Evolutionary conservation across 2,888 invertebrate genomes (phyloP).

Genomic region (Iphiclides podalirius): DNA sequence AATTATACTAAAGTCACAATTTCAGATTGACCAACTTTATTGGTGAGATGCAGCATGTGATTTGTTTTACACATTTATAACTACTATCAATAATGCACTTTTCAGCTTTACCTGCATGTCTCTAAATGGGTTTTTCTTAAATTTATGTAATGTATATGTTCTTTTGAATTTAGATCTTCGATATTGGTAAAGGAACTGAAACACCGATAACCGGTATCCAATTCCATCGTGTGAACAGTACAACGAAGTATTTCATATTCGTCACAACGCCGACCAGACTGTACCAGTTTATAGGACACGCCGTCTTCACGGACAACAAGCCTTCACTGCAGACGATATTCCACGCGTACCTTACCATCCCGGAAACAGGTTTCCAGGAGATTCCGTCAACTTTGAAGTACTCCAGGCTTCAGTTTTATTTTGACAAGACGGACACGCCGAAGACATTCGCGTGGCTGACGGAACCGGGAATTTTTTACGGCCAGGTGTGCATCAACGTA

Average conservation of each 20-base stretch:
- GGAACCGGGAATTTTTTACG: slow-evolving; percentile 89
- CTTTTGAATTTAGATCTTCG: slow-evolving; percentile 85
- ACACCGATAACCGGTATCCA: slow-evolving; percentile 93
- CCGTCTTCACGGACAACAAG: slow-evolving; percentile 85
- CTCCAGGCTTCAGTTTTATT: slow-evolving; percentile 89
- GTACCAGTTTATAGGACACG: slow-evolving; percentile 92
- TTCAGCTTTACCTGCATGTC: too few species aligned
- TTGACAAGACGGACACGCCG: slow-evolving; percentile 83
- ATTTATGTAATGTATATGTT: too few species aligned
- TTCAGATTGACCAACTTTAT: too few species aligned
- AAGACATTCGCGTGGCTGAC: slow-evolving; percentile 93
- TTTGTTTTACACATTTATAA: too few species aligned
- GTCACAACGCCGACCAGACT: slow-evolving; percentile 91
- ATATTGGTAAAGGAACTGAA: slow-evolving; percentile 88
- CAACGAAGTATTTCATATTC: slow-evolving; percentile 89
- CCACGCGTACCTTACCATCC: slow-evolving; percentile 85
- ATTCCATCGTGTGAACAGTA: slow-evolving; percentile 86
- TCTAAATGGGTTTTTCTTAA: too few species aligned
- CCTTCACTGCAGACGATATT: slow-evolving; percentile 90
- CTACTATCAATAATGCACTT: too few species aligned
- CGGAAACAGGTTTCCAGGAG: slow-evolving; percentile 86
- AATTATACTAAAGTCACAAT: too few species aligned
- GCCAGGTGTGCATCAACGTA: slow-evolving; percentile 78
- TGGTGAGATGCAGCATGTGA: too few species aligned
- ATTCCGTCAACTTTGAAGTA: slow-evolving; percentile 86